A percentile compares a stretch with the other conserved stretches of the same genome.
Conservation (phyloP, 2,797 vertebrate species). For the Lateolabrax maculatus region DNA sequence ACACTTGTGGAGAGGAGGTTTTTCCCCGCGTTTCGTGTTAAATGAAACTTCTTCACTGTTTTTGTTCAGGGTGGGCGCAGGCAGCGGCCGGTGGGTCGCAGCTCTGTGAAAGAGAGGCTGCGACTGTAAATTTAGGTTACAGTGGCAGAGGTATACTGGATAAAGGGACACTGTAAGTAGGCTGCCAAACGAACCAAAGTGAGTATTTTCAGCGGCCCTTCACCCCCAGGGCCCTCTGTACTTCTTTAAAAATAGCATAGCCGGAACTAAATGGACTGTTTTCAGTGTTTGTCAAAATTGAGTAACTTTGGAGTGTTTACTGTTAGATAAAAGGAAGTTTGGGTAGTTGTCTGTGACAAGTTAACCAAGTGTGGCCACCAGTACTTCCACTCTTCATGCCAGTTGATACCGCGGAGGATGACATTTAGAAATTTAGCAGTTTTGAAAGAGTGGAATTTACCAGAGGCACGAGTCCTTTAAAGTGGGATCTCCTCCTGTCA, state of each 20-base stretch:
- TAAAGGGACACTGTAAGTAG: neutral
- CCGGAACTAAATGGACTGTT: neutral
- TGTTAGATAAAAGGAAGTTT: slow-evolving; percentile 70
- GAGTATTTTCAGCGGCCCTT: neutral
- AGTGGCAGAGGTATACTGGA: no score
- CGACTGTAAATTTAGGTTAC: neutral
- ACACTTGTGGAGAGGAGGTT: neutral
- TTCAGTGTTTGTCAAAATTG: slow-evolving; percentile 18
- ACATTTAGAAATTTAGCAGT: slow-evolving; percentile 56
- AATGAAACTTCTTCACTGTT: neutral
- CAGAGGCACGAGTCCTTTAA: neutral
- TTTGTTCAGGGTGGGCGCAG: neutral
- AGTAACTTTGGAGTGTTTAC: slow-evolving; percentile 23
- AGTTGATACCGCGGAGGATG: slow-evolving; percentile 11
- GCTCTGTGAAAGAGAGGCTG: neutral
- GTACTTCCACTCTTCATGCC: slow-evolving; percentile 54
- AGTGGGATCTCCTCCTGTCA: neutral
- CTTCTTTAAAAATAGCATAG: neutral
- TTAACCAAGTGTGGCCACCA: slow-evolving; percentile 4
- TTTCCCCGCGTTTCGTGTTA: no score
- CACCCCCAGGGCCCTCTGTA: neutral
- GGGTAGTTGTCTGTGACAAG: slow-evolving; percentile 20
- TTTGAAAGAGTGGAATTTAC: slow-evolving; percentile 46
- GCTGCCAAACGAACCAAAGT: neutral
- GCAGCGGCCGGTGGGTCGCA: neutral